Base-by-base conservation (phyloP, 2,113 vertebrate genomes). In the Gallinago undulata region DNA sequence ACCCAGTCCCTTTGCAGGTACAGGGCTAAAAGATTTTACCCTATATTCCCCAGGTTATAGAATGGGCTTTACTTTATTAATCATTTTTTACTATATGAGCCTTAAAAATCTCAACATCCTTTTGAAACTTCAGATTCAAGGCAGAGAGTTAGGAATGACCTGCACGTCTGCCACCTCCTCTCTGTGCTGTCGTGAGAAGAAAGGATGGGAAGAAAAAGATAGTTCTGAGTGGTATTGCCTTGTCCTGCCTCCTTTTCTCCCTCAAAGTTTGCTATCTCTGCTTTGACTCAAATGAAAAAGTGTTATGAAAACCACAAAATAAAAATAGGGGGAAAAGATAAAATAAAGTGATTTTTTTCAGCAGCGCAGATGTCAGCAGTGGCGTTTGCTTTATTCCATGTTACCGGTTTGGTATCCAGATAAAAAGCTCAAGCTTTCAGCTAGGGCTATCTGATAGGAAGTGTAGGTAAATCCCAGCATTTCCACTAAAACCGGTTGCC, bases 151-250 rank as follows among this genome's bases (percentile, higher is more conserved):
- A 67, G 53, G 19, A 63, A 41, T 13, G 19, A 39, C 41, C 66
- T 6, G 47, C 2, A 5, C 2, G 0, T 3, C 64, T 28, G 30
- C 9, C 53, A 41, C 28, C 69, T 35, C 30, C 69, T 15, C 45
- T 25, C 47, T 10, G 33, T 2, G 13, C 10, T 28, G 7, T 2
- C 0, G 0, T 3, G 24, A 41, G 60, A n/a, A 39, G 66, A 50
- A 45, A 47, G 14, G 10, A 13, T 8, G 31, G 53, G 35, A 43
- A 80, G 47, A 21, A 13, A 45, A 43, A 28, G 13, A 13, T 7
- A 3, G 11, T 35, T 31, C n/a, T 17, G 33, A 43, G 35, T 4
- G 12, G 27, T 6, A 1, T 0, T 19, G 35, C 28, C 59, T 53
- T 12, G 5, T 18, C 27, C 76, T 79, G 73, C 30, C 59, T 50